These are phyloP conservation scores for Cotesia congregata DNA, from an alignment of 2,888 invertebrate species.

Conservation along the genomic window DNA sequence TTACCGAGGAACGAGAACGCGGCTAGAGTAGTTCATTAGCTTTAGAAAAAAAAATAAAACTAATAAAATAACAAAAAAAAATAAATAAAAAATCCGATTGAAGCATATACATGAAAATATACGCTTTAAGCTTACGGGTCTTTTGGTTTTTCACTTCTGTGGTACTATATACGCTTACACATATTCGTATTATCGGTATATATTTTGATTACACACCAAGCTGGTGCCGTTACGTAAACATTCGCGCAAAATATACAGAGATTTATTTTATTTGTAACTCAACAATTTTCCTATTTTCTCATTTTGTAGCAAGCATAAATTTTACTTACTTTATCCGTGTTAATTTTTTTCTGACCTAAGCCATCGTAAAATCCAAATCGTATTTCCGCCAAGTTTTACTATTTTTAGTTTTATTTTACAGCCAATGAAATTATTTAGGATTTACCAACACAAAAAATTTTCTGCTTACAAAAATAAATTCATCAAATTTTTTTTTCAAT, in stretches of 20 bases:
- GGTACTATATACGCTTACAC: background rate
- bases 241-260: background rate
- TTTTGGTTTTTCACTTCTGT: background rate
- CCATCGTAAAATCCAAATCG: constrained; percentile 19
- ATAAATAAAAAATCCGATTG: constrained; percentile 1
- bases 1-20: constrained; percentile 12
- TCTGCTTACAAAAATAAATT: background rate
- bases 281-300: constrained; percentile 8
- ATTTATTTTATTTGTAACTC: background rate
- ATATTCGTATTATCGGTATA: background rate
- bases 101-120: background rate
- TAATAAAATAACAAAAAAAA: background rate
- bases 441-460: background rate
- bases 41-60: constrained; percentile 2
- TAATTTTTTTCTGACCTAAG: constrained; percentile 1
- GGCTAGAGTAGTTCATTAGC: background rate
- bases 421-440: background rate
- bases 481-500: background rate
- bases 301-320: constrained; percentile 18
- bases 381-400: background rate
- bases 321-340: background rate
- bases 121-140: constrained; percentile 1
- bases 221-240: background rate
- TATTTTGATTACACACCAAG: background rate
- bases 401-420: background rate